Base-by-base conservation (phyloP, 2,888 invertebrate genomes). In the Volucella inanis region DNA sequence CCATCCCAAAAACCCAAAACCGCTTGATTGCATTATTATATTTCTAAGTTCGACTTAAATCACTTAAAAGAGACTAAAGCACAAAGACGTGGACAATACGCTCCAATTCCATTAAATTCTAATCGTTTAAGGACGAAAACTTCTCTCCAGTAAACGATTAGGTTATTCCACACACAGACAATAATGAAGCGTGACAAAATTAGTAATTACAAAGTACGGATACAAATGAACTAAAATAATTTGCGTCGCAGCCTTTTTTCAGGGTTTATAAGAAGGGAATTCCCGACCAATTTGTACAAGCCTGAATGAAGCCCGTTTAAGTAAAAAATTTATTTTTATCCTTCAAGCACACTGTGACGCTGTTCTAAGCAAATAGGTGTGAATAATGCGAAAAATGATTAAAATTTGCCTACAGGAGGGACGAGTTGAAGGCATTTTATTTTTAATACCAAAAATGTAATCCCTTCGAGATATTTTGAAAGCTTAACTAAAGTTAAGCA, bases 341-440 rank as follows among this genome's bases (percentile, higher is more conserved):
- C 39, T 14, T 39, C 14, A 10, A 31, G 31, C 31, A 6, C 11
- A 39, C 2, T 43, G 39, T 43, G 18, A 59, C 39, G 15, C 8
- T 39, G 14, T 57, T 61, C 43, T n/a, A 11, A 45, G 41, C 15
- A 43, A 61, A 61, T 45, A 18, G 6, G 14, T 22, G 59, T 61
- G 10, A 61, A 11, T 61, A 61, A 61, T 43, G 43, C 8, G 14
- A 61, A 61, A 31, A 61, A 18, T 41, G 45, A 61, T 61, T 43
- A 45, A 43, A 43, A 45, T 61, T 14, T 41, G n/a, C 9, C 8
- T 0, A 22, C 12, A 31, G 31, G 11, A 22, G 11, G 3, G n/a
- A 12, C 8, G 8, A 22, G 6, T 45, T 45, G n/a, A 45, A 0
- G n/a, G n/a, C 9, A 45, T 12, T 3, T 45, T 45, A 8, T 45